phyloP scores from a whole-genome alignment of 92 coral and sea anemone species.

The Zoanthus sociatus region DNA sequence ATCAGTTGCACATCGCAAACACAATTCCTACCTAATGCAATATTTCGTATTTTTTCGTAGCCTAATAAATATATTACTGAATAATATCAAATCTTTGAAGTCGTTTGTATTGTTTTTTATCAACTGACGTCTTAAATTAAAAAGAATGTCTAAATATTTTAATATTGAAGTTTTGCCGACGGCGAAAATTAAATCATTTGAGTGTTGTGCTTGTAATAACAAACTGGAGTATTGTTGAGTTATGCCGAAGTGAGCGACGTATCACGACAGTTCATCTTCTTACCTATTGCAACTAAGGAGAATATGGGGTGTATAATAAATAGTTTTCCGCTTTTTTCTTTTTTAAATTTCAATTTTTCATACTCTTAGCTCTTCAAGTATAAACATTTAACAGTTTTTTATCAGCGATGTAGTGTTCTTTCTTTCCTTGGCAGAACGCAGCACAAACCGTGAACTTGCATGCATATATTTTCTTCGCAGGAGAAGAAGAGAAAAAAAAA shows the following conservation, averaged over 20 bases:
- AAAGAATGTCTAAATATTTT: too few species aligned
- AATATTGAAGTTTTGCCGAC: too few species aligned
- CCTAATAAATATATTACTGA: slow-evolving; percentile 27
- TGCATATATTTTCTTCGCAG: not conserved
- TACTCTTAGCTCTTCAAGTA: too few species aligned
- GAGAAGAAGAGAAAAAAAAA: not conserved
- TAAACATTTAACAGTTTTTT: too few species aligned
- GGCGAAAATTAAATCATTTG: too few species aligned
- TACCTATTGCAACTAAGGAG: not conserved
- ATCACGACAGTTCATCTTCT: not conserved
- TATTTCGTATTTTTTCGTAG: not conserved
- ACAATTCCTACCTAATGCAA: not conserved
- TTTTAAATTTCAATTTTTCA: too few species aligned
- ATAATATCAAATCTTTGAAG: not conserved
- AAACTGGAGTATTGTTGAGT: too few species aligned
- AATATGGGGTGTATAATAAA: not conserved
- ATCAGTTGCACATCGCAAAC: not conserved
- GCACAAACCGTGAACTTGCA: not conserved
- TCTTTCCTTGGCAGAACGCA: too few species aligned
- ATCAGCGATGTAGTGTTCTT: too few species aligned
- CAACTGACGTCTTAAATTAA: too few species aligned
- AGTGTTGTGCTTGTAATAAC: too few species aligned
- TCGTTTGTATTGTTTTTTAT: not conserved
- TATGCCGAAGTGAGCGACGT: too few species aligned
- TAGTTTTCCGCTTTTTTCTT: not conserved